Evolutionary conservation across 2,797 vertebrate species (phyloP).

Genomic region (Melanotaenia nigrans): DNA sequence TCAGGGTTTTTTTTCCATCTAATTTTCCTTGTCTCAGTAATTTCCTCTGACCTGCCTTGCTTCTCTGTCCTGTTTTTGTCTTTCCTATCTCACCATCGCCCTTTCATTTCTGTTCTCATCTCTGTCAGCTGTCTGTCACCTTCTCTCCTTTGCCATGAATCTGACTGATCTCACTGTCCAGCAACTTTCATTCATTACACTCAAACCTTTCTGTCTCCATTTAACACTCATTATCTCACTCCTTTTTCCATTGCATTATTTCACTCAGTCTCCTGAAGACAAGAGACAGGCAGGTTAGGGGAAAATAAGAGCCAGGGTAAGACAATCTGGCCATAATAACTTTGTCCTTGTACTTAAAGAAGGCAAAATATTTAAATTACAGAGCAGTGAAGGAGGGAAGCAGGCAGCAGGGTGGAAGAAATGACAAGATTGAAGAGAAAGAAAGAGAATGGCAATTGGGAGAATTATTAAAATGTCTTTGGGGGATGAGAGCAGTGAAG

Average conservation of each 20-base stretch:
- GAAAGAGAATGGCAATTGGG: constrained; percentile 62
- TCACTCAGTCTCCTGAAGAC: constrained; percentile 33
- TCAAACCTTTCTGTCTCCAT: constrained; percentile 28
- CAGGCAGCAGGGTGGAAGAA: constrained; percentile 54
- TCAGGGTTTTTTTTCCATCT: neutral
- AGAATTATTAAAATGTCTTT: constrained; percentile 83
- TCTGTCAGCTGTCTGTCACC: constrained; percentile 28
- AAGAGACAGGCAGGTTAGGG: constrained; percentile 27
- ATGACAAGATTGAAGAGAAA: constrained; percentile 46
- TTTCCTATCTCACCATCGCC: constrained; percentile 3
- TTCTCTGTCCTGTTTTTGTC: neutral
- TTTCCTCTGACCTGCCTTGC: neutral
- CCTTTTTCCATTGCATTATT: constrained; percentile 36
- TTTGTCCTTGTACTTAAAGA: constrained; percentile 66
- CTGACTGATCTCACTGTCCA: constrained; percentile 28
- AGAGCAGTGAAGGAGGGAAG: constrained; percentile 50
- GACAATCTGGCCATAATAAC: constrained; percentile 58
- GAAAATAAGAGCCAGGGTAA: constrained; percentile 48
- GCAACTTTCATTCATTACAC: constrained; percentile 35
- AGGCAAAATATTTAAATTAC: constrained; percentile 72
- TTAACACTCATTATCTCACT: constrained; percentile 45
- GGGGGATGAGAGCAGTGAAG: constrained; percentile 74
- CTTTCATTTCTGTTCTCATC: constrained; percentile 28
- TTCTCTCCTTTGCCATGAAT: constrained; percentile 14
- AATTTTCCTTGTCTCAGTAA: neutral